Conservation (phyloP, 1,140 invertebrate genomes). For the Subanguina moxae region DNA sequence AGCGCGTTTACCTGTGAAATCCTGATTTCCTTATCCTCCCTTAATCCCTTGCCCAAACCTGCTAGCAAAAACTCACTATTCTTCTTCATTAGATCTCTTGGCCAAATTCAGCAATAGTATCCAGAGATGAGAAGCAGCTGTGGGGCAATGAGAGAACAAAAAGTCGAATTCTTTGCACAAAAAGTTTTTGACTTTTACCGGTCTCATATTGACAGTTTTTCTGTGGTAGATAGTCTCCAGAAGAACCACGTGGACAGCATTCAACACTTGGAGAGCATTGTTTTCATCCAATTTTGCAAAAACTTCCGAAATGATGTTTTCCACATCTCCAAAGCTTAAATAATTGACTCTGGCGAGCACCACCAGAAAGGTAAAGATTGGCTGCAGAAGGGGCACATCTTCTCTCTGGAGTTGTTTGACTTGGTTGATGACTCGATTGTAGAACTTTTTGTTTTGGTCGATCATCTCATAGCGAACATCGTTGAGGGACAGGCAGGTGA, state of each 20-base stretch:
- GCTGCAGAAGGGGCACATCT: constrained; percentile 17
- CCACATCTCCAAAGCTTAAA: constrained; percentile 22
- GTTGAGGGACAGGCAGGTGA: constrained; percentile 9
- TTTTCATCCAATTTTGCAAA: constrained; percentile 21
- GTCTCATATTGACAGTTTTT: background rate
- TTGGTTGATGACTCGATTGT: constrained; percentile 18
- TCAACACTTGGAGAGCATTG: constrained; percentile 15
- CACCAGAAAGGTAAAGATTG: constrained; percentile 24
- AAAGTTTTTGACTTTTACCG: constrained; percentile 13
- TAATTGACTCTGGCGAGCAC: constrained; percentile 18
- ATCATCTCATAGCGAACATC: constrained; percentile 27
- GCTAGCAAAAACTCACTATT: constrained; percentile 10
- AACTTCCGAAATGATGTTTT: constrained; percentile 1
- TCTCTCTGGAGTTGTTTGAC: constrained; percentile 22
- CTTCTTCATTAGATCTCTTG: background rate
- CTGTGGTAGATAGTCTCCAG: constrained; percentile 5
- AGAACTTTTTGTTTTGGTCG: constrained; percentile 28
- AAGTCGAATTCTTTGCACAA: constrained; percentile 15
- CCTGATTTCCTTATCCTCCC: background rate
- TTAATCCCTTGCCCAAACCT: constrained; percentile 2
- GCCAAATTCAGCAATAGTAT: constrained; percentile 15
- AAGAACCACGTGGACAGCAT: constrained; percentile 26
- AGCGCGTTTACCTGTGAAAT: background rate
- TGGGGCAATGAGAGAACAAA: constrained; percentile 9
- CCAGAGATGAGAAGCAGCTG: constrained; percentile 11